Conservation (phyloP, 2,113 vertebrate genomes). For the Poicephalus gulielmi region DNA sequence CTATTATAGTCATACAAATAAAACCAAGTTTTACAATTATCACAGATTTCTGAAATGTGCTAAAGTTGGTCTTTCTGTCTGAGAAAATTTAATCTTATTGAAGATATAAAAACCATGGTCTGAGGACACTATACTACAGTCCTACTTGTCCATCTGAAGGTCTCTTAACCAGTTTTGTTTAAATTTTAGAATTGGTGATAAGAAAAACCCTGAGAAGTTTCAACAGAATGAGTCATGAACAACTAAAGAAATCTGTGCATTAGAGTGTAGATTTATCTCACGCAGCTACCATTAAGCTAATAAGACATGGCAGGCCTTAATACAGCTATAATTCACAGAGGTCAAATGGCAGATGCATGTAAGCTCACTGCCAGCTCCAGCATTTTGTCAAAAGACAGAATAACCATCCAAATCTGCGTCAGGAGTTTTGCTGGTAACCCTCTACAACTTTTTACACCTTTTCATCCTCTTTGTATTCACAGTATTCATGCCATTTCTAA, state of each 20-base stretch:
- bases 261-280: neutral
- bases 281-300: neutral
- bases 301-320: conserved; percentile 25
- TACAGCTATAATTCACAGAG: neutral
- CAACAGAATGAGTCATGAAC: neutral
- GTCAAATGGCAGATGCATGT: neutral
- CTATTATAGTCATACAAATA: neutral
- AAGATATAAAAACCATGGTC: neutral
- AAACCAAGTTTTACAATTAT: neutral
- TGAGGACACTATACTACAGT: neutral
- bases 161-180: neutral
- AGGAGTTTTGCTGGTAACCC: neutral
- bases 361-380: neutral
- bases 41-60: neutral
- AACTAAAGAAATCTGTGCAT: neutral
- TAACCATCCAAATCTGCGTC: neutral
- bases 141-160: neutral
- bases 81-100: neutral
- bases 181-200: neutral
- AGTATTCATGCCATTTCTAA: neutral
- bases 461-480: neutral
- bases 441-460: neutral
- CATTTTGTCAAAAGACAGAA: neutral
- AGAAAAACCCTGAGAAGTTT: neutral
- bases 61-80: neutral